Evolutionary conservation across 1,140 invertebrate species (phyloP), one percentile per base, ranked within the genome.

Genomic region (Apis cerana): DNA sequence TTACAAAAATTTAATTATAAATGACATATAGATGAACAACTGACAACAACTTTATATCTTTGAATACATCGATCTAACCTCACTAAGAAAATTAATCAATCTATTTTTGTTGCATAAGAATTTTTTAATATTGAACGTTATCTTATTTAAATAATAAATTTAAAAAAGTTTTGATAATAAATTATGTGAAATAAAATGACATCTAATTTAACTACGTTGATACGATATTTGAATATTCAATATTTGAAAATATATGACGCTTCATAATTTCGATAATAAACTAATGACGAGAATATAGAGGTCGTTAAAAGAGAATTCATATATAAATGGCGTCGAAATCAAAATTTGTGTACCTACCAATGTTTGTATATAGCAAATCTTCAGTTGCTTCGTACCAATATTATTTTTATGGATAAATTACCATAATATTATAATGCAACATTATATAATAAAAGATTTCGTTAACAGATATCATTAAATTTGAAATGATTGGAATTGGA

Each of bases 291-390:
- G 11, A 72, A 59, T 13, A 68, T 56, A 77, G 17, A 11, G 21
- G 54, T 67, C 23, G 50, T 54, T 65, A 15, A 65, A n/a, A 56
- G 43, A 23, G 3, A 8, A 10, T 17, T 23, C 68, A 11, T 80
- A 80, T 17, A 21, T 56, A 15, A 74, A 48, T 54, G 78, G 12
- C 68, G 54, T 71, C 19, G 13, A 43, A 64, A 62, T 64, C 13
- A 17, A 43, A 61, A 4, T 17, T 61, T 4, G 8, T 59, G 19
- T 5, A 19, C 27, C 19, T 33, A n/a, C 11, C 23, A 23, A 50
- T 13, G 13, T 56, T 23, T 1, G n/a, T 17, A n/a, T 19, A 4
- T 48, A 27, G 13, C 10, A 27, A 62, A 62, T 43, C 1, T 62
- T 79, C 13, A 52, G n/a, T 80, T 52, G 21, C 4, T 58, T 19